Base-by-base conservation (phyloP, 2,113 vertebrate species). In the Elachura formosa region DNA sequence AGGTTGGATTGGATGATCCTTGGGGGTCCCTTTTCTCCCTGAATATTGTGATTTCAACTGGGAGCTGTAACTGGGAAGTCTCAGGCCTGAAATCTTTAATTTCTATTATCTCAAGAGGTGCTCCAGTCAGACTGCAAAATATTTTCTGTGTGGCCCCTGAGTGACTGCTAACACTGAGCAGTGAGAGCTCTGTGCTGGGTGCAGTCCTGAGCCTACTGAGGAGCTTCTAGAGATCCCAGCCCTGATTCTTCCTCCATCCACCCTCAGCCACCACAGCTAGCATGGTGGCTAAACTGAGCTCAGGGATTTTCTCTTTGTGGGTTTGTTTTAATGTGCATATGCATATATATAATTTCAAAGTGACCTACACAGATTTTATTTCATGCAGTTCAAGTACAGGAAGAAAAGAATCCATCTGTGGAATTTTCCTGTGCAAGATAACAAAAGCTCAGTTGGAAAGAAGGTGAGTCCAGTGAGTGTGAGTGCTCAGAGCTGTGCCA, bases 1-100 rank as follows among this genome's bases (percentile, higher is more conserved):
- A 45, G 0, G 9, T 0, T 21, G 61, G 0, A 4, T 61, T 46
- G 22, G 16, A 0, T 40, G 54, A 26, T 26, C 46, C 24, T 0
- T 26, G 11, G 2, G 23, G 12, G 3, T 80, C 15, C 26, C 43
- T 73, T 58, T n/a, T 16, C 29, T 12, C 25, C 61, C 25, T 34
- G 62, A 34, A 54, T 61, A 23, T 40, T 54, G 54, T 26, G n/a
- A 41, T 75, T 82, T 67, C 51, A 84, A 3, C 26, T 26, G 48
- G 55, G 34, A 34, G 33, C 52, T 87, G n/a, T 66, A 89, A 48
- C 46, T 66, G 48, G 64, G 62, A 49, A 75, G 52, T 73, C 67
- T 38, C 31, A 85, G 71, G 34, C 72, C n/a, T 51, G 26, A 59
- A 69, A 43, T 45, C 55, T 31, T 84, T 82, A 41, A 77, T 91